Conservation (phyloP, 2,888 invertebrate genomes). For the Uloborus plumipes region DNA sequence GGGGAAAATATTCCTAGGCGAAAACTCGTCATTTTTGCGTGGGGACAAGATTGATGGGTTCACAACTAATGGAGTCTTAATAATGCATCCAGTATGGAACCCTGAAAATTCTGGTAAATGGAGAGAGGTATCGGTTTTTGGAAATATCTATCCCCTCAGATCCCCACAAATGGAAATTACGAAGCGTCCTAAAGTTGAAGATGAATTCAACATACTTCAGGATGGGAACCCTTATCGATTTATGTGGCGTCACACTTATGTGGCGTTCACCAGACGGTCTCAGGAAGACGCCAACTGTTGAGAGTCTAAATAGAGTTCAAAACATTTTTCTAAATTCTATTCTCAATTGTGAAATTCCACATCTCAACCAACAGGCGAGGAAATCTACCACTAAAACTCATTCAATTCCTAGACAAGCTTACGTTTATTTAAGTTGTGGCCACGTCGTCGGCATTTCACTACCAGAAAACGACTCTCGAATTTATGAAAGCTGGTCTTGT, state of each 20-base stretch:
- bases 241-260: slow-evolving; percentile 97
- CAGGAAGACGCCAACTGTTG: slow-evolving; percentile 89
- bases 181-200: slow-evolving; percentile 87
- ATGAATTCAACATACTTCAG: slow-evolving; percentile 88
- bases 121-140: slow-evolving; percentile 98
- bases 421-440: slow-evolving; percentile 36
- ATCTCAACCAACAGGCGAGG: not conserved
- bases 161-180: slow-evolving; percentile 86
- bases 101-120: slow-evolving; percentile 90
- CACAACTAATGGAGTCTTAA: slow-evolving; percentile 97
- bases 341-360: slow-evolving; percentile 7
- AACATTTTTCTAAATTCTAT: slow-evolving; percentile 2
- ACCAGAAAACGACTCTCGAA: not conserved
- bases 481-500: slow-evolving; percentile 27
- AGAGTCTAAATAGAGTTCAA: slow-evolving; percentile 14
- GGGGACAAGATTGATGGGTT: slow-evolving; percentile 96
- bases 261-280: slow-evolving; percentile 98
- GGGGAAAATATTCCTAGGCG: slow-evolving; percentile 98
- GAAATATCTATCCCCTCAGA: slow-evolving; percentile 93
- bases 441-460: slow-evolving; percentile 17
- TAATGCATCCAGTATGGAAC: slow-evolving; percentile 87
- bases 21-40: slow-evolving; percentile 76
- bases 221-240: slow-evolving; percentile 98
- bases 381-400: not conserved
- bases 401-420: not conserved